Evolutionary conservation across 2,797 vertebrate genomes (phyloP).

Genomic region (Argyrosomus regius): DNA sequence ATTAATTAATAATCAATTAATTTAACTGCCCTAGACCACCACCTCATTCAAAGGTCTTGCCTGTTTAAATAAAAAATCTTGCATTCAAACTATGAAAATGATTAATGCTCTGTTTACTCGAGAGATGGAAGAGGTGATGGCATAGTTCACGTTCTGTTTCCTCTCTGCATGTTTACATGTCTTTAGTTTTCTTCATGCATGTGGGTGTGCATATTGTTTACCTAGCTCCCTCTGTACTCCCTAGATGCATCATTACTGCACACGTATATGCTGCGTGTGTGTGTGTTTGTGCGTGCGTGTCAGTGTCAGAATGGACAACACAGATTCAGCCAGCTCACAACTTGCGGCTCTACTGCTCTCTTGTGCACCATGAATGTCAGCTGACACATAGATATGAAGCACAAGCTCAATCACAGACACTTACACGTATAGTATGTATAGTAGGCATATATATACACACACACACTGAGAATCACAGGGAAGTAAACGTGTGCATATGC

Average conservation of each 20-base stretch:
- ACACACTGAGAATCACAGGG: background rate
- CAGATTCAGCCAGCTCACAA: constrained; percentile 24
- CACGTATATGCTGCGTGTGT: constrained; percentile 11
- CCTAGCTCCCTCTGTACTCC: constrained; percentile 52
- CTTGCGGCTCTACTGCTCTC: constrained; percentile 29
- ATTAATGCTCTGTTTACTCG: constrained; percentile 1
- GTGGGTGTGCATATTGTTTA: constrained; percentile 66
- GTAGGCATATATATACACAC: background rate
- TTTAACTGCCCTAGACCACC: background rate
- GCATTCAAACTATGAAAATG: background rate
- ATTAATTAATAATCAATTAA: too few species aligned
- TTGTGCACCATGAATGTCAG: constrained; percentile 23
- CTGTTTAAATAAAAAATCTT: background rate
- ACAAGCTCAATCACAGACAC: background rate
- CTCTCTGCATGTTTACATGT: constrained; percentile 33
- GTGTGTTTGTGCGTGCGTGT: constrained; percentile 1
- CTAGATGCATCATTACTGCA: constrained; percentile 65
- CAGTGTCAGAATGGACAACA: constrained; percentile 29
- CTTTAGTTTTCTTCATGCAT: constrained; percentile 51
- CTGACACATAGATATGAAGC: constrained; percentile 21
- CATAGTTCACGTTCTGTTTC: constrained; percentile 9
- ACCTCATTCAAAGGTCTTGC: background rate
- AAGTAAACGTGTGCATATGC: background rate
- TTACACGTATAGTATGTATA: background rate
- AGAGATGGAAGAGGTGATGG: background rate